phyloP scores from a whole-genome alignment of 1,140 invertebrate species.

The Andrena cerasifolii region DNA sequence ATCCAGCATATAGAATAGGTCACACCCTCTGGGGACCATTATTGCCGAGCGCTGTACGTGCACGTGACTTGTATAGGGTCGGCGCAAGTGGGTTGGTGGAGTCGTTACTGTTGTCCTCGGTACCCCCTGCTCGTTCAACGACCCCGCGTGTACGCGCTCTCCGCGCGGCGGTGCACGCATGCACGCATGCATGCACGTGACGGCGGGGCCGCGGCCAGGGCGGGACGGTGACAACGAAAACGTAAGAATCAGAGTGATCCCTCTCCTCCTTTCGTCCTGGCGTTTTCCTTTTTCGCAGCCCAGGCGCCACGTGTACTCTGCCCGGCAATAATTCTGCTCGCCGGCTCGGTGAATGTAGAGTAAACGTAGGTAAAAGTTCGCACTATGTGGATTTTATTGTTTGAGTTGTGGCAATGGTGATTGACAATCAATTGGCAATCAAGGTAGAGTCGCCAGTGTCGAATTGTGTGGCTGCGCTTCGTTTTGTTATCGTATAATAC shows the following conservation, averaged over 20 bases:
- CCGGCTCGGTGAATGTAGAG: slow-evolving; percentile 19
- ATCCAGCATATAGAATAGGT: slow-evolving; percentile 65
- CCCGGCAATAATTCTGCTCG: slow-evolving; percentile 12
- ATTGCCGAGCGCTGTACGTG: slow-evolving; percentile 59
- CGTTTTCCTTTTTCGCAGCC: neutral
- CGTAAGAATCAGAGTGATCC: slow-evolving; percentile 33
- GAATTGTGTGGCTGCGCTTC: no score
- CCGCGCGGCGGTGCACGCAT: slow-evolving; percentile 55
- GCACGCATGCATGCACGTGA: slow-evolving; percentile 72
- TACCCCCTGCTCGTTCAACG: slow-evolving; percentile 79
- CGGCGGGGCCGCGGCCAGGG: slow-evolving; percentile 48
- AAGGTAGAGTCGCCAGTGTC: no score
- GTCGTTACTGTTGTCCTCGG: slow-evolving; percentile 69
- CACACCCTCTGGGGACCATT: slow-evolving; percentile 67
- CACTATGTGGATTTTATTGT: no score
- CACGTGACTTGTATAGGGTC: slow-evolving; percentile 66
- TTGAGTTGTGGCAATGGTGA: no score
- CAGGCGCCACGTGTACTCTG: neutral
- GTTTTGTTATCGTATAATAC: no score
- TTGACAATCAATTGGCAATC: no score
- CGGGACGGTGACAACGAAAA: slow-evolving; percentile 52
- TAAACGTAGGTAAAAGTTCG: no score
- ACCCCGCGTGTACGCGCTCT: slow-evolving; percentile 71
- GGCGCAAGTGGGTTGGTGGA: slow-evolving; percentile 70
- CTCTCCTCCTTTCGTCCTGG: slow-evolving; percentile 20